Evolutionary conservation across 2,888 invertebrate genomes (phyloP), one percentile per base, ranked within the genome.

Genomic region (Orchestes rusci): DNA sequence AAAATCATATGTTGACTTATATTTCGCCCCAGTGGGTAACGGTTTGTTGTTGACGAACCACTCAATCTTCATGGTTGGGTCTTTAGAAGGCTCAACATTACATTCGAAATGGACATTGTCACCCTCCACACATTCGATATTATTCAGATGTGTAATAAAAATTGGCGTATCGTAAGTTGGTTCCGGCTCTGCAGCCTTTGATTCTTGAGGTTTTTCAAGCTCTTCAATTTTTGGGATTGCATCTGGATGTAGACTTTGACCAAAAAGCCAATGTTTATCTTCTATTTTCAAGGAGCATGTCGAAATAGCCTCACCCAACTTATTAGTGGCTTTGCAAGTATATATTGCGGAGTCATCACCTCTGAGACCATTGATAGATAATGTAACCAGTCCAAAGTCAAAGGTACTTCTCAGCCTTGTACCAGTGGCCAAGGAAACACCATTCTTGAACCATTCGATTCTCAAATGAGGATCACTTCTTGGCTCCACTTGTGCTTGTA

Each of bases 21-120:
- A 95, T 64, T 94, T 82, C 36, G 94, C 81, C 18, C 92, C 95
- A 54, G 80, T 80, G 53, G 86, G 88, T 45, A 99, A 70, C 8
- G 90, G 85, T 64, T 89, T 83, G 29, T 90, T 94, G 66, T 99
- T 94, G 49, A 88, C 81, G 73, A 88, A 93, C 95, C 97, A 99
- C 69, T 92, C 93, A 55, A 92, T 84, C 60, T 81, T 80, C 69
- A 93, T 79, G 1, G 89, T 91, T 3, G 92, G 91, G 68, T 93
- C 93, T 64, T 87, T 84, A 3, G 89, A 84, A 16, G 93, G 93
- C 65, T 93, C 91, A 2, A 93, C 91, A 59, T 85, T 85, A 64
- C 91, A 92, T 68, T 92, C 89, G 57, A 93, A 93, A 70, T 89
- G 90, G 53, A 82, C 87, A 56, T 80, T 87, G 38, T 91, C 90